These are phyloP conservation scores for Ceramica pisi DNA, from an alignment of 2,888 invertebrate species.

Conservation along the genomic window DNA sequence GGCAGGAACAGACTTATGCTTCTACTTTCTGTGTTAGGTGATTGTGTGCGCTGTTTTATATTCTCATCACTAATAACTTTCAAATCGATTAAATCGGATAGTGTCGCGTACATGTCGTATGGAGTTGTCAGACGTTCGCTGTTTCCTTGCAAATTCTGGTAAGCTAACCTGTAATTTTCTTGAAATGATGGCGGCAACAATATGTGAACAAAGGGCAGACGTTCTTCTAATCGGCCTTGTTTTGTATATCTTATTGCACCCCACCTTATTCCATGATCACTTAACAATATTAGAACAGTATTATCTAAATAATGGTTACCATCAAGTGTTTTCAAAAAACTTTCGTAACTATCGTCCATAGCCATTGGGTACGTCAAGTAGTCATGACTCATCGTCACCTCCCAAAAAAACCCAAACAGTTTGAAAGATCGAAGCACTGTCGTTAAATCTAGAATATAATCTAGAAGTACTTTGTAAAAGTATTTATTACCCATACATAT, in stretches of 20 bases:
- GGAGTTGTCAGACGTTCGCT: conserved; percentile 94
- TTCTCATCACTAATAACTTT: conserved; percentile 84
- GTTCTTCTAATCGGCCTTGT: conserved; percentile 96
- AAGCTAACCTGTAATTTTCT: conserved; percentile 91
- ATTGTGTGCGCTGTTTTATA: conserved; percentile 77
- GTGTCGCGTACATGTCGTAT: conserved; percentile 95
- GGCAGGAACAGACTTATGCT: conserved; percentile 95
- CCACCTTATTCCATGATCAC: conserved; percentile 98
- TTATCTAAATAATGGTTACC: conserved; percentile 90
- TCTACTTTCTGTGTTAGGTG: conserved; percentile 83
- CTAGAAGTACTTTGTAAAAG: conserved; percentile 93
- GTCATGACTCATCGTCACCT: conserved; percentile 96
- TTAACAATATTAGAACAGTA: conserved; percentile 94
- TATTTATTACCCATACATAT: conserved; percentile 93
- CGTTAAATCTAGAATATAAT: conserved; percentile 93
- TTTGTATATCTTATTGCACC: conserved; percentile 95
- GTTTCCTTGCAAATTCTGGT: conserved; percentile 92
- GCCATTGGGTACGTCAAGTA: conserved; percentile 94
- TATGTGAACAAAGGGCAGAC: conserved; percentile 95
- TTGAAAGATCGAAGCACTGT: conserved; percentile 90
- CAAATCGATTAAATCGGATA: conserved; percentile 92
- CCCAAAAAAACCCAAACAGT: conserved; percentile 96
- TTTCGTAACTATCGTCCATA: conserved; percentile 92
- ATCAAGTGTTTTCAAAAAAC: conserved; percentile 91
- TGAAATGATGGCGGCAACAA: conserved; percentile 94